Percentiles rank a stretch among this genome's conserved stretches.
phyloP scores from a whole-genome alignment of 2,797 vertebrate species.

The Ciconia nigra region DNA sequence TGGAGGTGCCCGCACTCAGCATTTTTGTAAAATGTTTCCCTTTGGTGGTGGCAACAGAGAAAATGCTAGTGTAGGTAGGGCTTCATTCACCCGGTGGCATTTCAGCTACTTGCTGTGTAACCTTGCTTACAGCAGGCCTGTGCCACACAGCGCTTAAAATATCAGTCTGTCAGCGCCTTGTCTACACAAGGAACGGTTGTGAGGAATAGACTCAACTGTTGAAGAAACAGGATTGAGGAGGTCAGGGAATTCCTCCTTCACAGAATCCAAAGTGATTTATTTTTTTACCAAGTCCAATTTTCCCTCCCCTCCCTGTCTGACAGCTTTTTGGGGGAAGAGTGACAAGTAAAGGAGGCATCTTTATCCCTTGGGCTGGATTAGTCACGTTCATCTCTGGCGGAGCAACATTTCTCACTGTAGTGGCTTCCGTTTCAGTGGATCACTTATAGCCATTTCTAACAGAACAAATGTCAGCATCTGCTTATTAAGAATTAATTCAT shows the following conservation, averaged over 20 bases:
- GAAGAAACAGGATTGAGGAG: slow-evolving; percentile 61
- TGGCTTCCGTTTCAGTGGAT: slow-evolving; percentile 9
- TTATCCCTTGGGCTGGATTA: slow-evolving; percentile 60
- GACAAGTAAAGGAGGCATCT: slow-evolving; percentile 53
- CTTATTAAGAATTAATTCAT: slow-evolving; percentile 44
- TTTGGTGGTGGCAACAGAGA: slow-evolving; percentile 11
- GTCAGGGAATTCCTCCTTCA: slow-evolving; percentile 67
- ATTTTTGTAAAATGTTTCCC: not conserved
- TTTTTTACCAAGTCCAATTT: slow-evolving; percentile 53
- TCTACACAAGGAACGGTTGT: slow-evolving; percentile 22
- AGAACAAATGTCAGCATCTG: slow-evolving; percentile 15
- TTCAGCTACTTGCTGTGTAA: slow-evolving; percentile 50
- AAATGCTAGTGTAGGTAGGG: slow-evolving; percentile 47
- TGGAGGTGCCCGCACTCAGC: not conserved
- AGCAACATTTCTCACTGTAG: slow-evolving; percentile 34
- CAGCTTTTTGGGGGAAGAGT: slow-evolving; percentile 52
- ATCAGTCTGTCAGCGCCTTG: slow-evolving; percentile 60
- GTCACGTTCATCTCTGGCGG: slow-evolving; percentile 7
- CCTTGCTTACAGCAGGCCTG: slow-evolving; percentile 60
- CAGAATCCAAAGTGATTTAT: slow-evolving; percentile 59
- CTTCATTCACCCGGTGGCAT: slow-evolving; percentile 25
- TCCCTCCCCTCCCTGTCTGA: slow-evolving; percentile 36
- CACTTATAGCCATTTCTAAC: slow-evolving; percentile 34
- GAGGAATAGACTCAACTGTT: slow-evolving; percentile 61
- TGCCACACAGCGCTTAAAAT: slow-evolving; percentile 56